These are phyloP conservation scores for Sebastes trivittatus DNA, from an alignment of 2,797 vertebrate species.

Conservation along the genomic window DNA sequence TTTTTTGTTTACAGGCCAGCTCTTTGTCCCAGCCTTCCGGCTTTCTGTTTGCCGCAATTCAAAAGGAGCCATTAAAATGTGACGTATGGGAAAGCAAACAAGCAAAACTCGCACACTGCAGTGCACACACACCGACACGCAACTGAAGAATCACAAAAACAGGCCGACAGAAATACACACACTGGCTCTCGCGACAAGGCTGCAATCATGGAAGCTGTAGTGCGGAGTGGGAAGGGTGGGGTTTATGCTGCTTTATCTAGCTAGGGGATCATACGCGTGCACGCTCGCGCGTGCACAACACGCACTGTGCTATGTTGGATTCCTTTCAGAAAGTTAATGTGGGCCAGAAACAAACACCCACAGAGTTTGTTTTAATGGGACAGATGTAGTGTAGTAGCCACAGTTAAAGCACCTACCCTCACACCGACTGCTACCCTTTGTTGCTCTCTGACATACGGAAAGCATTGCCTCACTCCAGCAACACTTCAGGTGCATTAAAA, in stretches of 20 bases:
- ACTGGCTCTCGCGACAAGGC: conserved; percentile 7
- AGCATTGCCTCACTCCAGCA: conserved; percentile 5
- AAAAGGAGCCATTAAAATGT: conserved; percentile 65
- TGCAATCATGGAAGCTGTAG: conserved; percentile 45
- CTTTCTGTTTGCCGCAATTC: conserved; percentile 57
- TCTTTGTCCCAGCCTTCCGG: conserved; percentile 64
- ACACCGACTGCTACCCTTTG: background rate
- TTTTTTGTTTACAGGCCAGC: conserved; percentile 14
- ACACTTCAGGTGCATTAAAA: background rate
- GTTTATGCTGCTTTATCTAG: conserved; percentile 56
- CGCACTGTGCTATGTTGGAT: conserved; percentile 7
- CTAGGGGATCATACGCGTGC: conserved; percentile 26
- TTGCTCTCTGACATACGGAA: background rate
- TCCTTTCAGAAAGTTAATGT: conserved; percentile 19
- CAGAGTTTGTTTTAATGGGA: background rate
- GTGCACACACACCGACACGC: background rate
- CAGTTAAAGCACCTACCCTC: conserved; percentile 31
- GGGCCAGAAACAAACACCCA: conserved; percentile 43
- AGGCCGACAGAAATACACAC: conserved; percentile 24
- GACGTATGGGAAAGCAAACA: conserved; percentile 62
- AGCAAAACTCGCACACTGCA: conserved; percentile 21
- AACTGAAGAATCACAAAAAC: background rate
- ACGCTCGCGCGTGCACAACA: background rate
- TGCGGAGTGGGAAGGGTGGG: conserved; percentile 55
- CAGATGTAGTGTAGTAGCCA: conserved; percentile 38